Conservation (phyloP, 2,113 vertebrate species). For the Procavia capensis region DNA sequence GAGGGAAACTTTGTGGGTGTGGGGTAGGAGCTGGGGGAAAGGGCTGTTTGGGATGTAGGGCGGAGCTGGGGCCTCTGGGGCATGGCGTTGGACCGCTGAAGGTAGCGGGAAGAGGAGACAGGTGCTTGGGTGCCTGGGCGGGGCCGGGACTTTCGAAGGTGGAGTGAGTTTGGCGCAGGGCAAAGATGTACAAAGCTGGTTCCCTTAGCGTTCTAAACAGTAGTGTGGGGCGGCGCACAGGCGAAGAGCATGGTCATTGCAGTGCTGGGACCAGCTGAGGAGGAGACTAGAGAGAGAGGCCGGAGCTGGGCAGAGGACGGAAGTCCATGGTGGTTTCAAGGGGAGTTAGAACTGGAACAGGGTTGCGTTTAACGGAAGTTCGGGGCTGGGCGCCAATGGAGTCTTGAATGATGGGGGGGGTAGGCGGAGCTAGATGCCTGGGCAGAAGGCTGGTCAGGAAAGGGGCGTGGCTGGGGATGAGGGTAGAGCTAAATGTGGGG, state of each 20-base stretch:
- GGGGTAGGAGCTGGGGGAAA: not conserved
- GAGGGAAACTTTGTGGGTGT: not conserved
- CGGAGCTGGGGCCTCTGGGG: not conserved
- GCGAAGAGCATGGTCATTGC: not conserved
- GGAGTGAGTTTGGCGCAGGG: not conserved
- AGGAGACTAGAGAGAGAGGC: not conserved
- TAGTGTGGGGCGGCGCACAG: not conserved
- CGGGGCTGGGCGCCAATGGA: not conserved
- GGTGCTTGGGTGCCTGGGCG: not conserved
- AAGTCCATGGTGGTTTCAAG: not conserved
- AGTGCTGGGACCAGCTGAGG: not conserved
- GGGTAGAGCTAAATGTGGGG: too few species aligned
- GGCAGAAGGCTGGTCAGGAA: not conserved
- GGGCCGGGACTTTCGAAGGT: not conserved
- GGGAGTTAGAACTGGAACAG: too few species aligned
- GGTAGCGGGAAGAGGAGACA: not conserved
- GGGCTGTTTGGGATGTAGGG: not conserved
- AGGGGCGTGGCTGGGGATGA: not conserved
- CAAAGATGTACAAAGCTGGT: not conserved
- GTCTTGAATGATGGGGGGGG: not conserved
- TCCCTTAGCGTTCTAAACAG: not conserved
- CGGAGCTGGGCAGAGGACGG: not conserved
- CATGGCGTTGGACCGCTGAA: accelerated
- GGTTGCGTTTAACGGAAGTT: too few species aligned
- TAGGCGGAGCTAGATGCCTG: not conserved